Base-by-base conservation (phyloP, 2,888 invertebrate species). In the Cerceris rybyensis region DNA sequence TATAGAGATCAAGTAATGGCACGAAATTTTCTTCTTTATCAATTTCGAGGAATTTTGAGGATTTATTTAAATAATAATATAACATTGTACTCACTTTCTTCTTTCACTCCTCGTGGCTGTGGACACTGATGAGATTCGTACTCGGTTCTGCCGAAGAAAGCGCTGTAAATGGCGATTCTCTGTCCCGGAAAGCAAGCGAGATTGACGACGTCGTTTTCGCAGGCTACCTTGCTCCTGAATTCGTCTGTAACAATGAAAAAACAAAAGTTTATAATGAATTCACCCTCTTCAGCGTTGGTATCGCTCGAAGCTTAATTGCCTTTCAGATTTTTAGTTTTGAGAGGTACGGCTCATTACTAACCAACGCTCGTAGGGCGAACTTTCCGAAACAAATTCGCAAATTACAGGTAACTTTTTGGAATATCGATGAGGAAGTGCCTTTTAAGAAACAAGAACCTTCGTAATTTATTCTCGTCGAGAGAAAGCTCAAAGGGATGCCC, bases 181-280 rank as follows among this genome's bases (percentile, higher is more conserved):
- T 96, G 96, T 92, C 97, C 96, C 63, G 96, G 96, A 93, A 96
- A 96, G 93, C 98, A 98, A 91, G 96, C 95, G 90, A 99, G 94
- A 91, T 96, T 96, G 90, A 98, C 95, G 88, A 96, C 95, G 90
- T 98, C 97, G 91, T 97, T 97, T 92, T 98, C 97, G 93, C 98
- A 99, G 82, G 97, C 97, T 89, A 98, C 96, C 94, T 97, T 97
- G 93, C 97, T 98, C 81, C 97, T 95, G 93, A 98, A 98, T 92
- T 98, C 98, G 93, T 97, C 98, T 98, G 95, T 88, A 94, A 94
- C 75, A 46, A 57, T 4, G 28, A 4, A 28, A 46, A 42, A 14
- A n/a, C n/a, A n/a, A 17, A 74, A 57, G 6, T 63, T 71, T 66
- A 64, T 61, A 54, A 70, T 70, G 63, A 75, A 65, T 46, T 63